Base-by-base conservation (phyloP, 1,140 invertebrate species). In the Rhizoglyphus robini region DNA sequence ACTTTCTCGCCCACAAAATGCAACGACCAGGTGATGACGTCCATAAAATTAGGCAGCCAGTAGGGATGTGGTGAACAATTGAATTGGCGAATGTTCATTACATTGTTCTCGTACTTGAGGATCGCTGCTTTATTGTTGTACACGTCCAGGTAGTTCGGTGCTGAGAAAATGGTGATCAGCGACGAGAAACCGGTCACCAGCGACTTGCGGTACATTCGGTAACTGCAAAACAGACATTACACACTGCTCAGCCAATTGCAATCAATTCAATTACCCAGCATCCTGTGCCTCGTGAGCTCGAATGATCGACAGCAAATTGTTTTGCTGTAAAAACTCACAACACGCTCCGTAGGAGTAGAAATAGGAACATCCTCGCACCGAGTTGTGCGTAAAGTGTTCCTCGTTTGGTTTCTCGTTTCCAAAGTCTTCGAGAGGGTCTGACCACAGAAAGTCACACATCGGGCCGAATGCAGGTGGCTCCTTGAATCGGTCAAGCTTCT, bases 71-170 rank as follows among this genome's bases (percentile, higher is more conserved):
- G 93, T 71, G 95, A 98, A 81, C 94, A 99, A 79, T 99, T 99
- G 81, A 99, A 99, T 81, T 99, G 96, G 74, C 96, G 84, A 74
- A 99, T 99, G 79, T 99, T 99, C 96, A 99, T 99, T 70, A 99
- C 96, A 82, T 99, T 99, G 80, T 99, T 99, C 83, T 99, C 96
- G 83, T 99, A 99, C 79, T 99, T 99, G 73, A 99, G 82, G 75
- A 99, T 96, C 73, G 96, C 96, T 77, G 96, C 96, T 85, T 99
- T 99, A 82, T 99, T 99, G 82, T 99, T 99, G 81, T 99, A 99
- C 69, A 99, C 96, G 83, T 99, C 96, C 81, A 99, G 83, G 81
- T 99, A 99, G 81, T 99, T 99, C 72, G 96, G 96, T 76, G 96
- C 96, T 75, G 93, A 97, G 78, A 99, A 99, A 79, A 99, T 99